Base-by-base conservation (phyloP, 2,113 vertebrate genomes). In the Hippopotamus amphibius region DNA sequence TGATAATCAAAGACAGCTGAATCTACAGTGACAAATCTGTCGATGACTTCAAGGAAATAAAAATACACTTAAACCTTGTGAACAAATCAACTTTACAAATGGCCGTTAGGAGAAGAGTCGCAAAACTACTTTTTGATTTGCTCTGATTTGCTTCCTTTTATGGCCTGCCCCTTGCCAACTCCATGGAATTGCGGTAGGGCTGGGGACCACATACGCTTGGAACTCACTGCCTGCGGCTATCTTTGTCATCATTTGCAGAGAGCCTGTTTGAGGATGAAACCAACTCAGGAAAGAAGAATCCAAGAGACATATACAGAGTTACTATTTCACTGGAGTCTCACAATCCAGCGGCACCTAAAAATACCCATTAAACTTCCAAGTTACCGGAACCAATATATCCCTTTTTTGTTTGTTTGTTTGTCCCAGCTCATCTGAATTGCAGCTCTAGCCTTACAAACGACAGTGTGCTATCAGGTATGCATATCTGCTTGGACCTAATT, bases 1-100 rank as follows among this genome's bases (percentile, higher is more conserved):
- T 43, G 81, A 48, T 98, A 98, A 99, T 98, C 90, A 98, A 97
- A 99, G 97, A 96, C 98, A 98, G 97, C 97, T 98, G 98, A 97
- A 89, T 63, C 76, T 85, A 80, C 97, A 97, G 97, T 93, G 55
- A 97, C 79, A 76, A 69, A 89, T 95, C 72, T 90, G 96, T 95
- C 95, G 95, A n/a, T 88, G 92, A 93, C 88, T 96, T 97, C 87
- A 97, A 97, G 97, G 87, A 93, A 97, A 97, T 95, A 95, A 95
- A 97, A 97, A 92, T 90, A 96, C 80, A 92, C 84, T 96, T 59
- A 19, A 77, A 84, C 43, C 71, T 90, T 83, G 63, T 95, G 37
- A 95, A 76, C 96, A 89, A 93, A 80, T 96, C 79, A 94, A 61
- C 87, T 93, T 96, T 88, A 87, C 83, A 97, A 97, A 90, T 85